Base-by-base conservation (phyloP, 2,888 invertebrate genomes). In the Hypselothyrea guttata region DNA sequence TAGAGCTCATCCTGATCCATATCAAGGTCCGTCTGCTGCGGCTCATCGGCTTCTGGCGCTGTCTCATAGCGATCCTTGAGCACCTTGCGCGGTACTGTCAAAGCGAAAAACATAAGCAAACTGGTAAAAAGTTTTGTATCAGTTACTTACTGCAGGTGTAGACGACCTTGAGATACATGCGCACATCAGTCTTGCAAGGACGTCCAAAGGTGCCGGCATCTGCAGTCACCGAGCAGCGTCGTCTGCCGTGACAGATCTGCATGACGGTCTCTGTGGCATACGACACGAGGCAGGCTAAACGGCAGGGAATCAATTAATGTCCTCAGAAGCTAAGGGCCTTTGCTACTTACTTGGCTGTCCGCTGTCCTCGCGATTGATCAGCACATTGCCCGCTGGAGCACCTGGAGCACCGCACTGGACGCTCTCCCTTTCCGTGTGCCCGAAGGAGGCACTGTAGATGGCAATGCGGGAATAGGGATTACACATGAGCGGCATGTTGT, bases 191-290 rank as follows among this genome's bases (percentile, higher is more conserved):
- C 69, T 94, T 93, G 89, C 96, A 96, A 0, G 96, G 95, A 76
- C 93, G 94, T 5, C 95, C 95, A 86, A 96, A 96, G 86, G 95
- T 96, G 69, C 94, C 93, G 76, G 94, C 93, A 89, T 96, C 95
- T 1, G 96, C 96, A 15, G 94, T 92, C 46, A 96, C 91, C 42
- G 94, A 94, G 87, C 96, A 96, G 57, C 93, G 92, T 63, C 96
- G 91, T 87, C 95, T 94, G 30, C 96, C 96, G 87, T 96, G 96
- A 88, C 96, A 96, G 76, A 94, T 92, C 86, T 94, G 93, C 94
- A 97, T 96, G 51, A 97, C 95, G 12, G 95, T 95, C 90, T 97
- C 97, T n/a, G 97, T 95, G 4, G 97, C 96, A 90, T 95, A 95
- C 77, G 95, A 94, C 74, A 95, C 95, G 89, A 96, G 91, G 89